Percentiles rank a stretch among this genome's conserved stretches.
Conservation (phyloP, 2,888 invertebrate species). For the Phytoseiulus persimilis region DNA sequence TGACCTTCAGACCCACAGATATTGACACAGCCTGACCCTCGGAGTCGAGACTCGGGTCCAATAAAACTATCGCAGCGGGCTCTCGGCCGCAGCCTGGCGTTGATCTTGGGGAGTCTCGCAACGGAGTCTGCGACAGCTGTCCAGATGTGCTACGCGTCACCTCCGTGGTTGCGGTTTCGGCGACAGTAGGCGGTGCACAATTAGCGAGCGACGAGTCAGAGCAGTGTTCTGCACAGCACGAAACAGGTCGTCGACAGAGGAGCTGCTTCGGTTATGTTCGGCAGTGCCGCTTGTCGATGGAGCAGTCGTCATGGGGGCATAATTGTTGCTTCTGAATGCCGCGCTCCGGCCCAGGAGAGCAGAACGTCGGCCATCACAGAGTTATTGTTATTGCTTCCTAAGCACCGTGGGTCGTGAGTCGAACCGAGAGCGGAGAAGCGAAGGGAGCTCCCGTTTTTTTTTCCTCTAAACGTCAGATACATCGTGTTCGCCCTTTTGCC, state of each 20-base stretch:
- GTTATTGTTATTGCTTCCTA: not conserved
- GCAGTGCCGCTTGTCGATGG: not conserved
- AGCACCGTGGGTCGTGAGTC: not conserved
- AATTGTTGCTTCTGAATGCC: not conserved
- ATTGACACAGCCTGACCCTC: no score
- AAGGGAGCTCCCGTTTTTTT: not conserved
- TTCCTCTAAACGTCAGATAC: not conserved
- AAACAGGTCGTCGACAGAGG: not conserved
- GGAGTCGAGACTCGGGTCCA: no score
- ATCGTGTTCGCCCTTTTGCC: not conserved
- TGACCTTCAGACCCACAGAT: no score
- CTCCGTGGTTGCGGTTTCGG: no score
- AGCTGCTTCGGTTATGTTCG: not conserved
- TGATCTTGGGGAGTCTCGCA: no score
- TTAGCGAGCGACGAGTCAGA: no score
- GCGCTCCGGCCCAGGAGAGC: not conserved
- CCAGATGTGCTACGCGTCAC: no score
- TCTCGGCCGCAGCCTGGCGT: no score
- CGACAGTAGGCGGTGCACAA: no score
- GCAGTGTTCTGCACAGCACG: no score
- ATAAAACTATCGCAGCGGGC: no score
- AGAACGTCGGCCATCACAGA: not conserved
- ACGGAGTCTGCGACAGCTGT: no score
- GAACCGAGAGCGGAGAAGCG: not conserved
- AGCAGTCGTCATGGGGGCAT: not conserved